A percentile compares a stretch with the other conserved stretches of the same genome.
phyloP scores from a whole-genome alignment of 2,113 vertebrate genomes.

The Gavialis gangeticus region DNA sequence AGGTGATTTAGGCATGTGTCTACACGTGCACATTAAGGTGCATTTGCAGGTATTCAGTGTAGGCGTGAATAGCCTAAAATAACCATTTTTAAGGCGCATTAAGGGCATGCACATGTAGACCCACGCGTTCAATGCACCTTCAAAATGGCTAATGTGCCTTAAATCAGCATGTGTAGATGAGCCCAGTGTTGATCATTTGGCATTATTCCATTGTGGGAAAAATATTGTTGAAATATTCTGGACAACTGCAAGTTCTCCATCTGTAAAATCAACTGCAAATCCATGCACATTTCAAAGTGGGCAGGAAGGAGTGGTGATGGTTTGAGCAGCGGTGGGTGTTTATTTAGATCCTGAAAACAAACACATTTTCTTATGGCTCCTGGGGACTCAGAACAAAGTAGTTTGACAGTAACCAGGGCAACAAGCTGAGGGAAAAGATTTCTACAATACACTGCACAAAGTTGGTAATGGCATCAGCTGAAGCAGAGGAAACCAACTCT shows the following conservation, averaged over 20 bases:
- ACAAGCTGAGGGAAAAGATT: constrained; percentile 11
- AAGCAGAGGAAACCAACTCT: constrained; percentile 21
- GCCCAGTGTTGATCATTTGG: neutral
- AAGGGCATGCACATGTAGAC: too few relatives aligned
- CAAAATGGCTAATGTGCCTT: too few relatives aligned
- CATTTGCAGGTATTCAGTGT: too few relatives aligned
- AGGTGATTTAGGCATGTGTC: too few relatives aligned
- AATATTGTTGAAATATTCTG: neutral
- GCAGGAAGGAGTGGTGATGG: neutral
- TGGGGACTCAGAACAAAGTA: neutral
- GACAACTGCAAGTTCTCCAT: neutral
- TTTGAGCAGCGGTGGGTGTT: neutral
- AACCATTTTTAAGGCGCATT: too few relatives aligned
- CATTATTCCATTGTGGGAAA: neutral
- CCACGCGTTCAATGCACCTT: too few relatives aligned
- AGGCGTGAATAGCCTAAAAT: too few relatives aligned
- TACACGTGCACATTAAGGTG: too few relatives aligned
- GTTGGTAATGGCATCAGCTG: neutral
- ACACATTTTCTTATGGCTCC: neutral
- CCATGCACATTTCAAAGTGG: neutral
- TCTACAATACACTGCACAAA: neutral
- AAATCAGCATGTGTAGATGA: too few relatives aligned
- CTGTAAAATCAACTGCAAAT: neutral
- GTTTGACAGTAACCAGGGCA: constrained; percentile 1
- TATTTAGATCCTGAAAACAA: neutral